These are phyloP conservation scores for Hyles lineata DNA, from an alignment of 2,888 invertebrate species.

Conservation along the genomic window DNA sequence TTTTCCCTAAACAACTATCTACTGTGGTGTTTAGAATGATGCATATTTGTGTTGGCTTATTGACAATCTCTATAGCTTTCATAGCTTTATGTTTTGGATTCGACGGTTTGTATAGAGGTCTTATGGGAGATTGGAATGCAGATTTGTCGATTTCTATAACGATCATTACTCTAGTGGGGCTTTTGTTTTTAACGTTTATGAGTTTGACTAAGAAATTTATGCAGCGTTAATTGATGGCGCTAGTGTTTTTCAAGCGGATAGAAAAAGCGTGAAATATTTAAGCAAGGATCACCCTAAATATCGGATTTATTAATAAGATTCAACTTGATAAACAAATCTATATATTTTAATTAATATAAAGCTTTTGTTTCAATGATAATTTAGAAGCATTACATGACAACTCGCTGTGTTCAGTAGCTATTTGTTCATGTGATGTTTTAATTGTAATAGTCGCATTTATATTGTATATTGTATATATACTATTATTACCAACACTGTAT, in stretches of 20 bases:
- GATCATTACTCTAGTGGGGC: conserved; percentile 55
- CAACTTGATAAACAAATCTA: conserved; percentile 35
- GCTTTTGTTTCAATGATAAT: conserved; percentile 37
- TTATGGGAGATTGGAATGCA: conserved; percentile 42
- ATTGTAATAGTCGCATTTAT: neutral
- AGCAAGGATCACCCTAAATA: neutral
- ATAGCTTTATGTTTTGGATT: conserved; percentile 55
- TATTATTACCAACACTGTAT: neutral
- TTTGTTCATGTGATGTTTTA: conserved; percentile 34
- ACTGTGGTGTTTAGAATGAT: conserved; percentile 42
- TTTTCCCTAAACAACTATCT: conserved; percentile 41
- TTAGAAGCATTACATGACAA: conserved; percentile 29
- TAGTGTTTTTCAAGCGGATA: neutral
- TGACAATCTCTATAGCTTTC: conserved; percentile 58
- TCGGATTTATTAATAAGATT: neutral
- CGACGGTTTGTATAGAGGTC: conserved; percentile 38
- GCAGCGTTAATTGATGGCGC: conserved; percentile 26
- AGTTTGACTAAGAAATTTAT: conserved; percentile 40
- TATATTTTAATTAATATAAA: conserved; percentile 44
- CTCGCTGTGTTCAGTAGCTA: conserved; percentile 32
- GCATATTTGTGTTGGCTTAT: conserved; percentile 51
- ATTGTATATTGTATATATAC: neutral
- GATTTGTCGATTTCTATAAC: conserved; percentile 54
- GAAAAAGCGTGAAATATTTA: too few species aligned
- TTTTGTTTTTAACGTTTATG: conserved; percentile 44